phyloP scores from a whole-genome alignment of 1,140 invertebrate species.

The Elymnias hypermnestra region DNA sequence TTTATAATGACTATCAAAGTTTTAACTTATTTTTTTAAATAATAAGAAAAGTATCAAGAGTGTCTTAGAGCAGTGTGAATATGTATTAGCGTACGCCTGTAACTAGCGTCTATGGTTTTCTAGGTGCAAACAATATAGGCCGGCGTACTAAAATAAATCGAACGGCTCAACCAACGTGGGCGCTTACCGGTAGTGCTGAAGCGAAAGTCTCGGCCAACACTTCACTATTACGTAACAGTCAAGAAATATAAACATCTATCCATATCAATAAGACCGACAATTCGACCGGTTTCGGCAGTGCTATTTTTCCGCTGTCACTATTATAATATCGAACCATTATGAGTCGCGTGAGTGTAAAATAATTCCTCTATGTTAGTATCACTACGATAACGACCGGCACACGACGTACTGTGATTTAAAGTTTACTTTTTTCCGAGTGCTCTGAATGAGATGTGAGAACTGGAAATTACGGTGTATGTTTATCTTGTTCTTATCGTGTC shows the following conservation, averaged over 20 bases:
- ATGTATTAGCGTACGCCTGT: constrained; percentile 33
- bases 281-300: constrained; percentile 47
- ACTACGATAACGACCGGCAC: constrained; percentile 44
- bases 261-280: constrained; percentile 30
- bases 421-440: constrained; percentile 14
- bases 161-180: constrained; percentile 32
- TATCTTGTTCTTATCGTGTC: not conserved
- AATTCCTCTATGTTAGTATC: constrained; percentile 50
- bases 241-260: constrained; percentile 39
- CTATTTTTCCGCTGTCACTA: constrained; percentile 47
- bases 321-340: constrained; percentile 41
- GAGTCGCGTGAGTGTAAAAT: constrained; percentile 41
- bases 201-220: constrained; percentile 38
- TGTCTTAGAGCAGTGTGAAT: constrained; percentile 15
- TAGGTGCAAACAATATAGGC: constrained; percentile 38
- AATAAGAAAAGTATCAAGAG: constrained; percentile 30
- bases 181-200: constrained; percentile 34
- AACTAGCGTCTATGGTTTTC: constrained; percentile 34
- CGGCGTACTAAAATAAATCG: constrained; percentile 50
- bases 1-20: too few species aligned
- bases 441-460: not conserved
- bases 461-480: not conserved
- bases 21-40: too few species aligned
- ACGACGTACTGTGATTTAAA: constrained; percentile 43
- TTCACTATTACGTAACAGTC: constrained; percentile 37